These are phyloP conservation scores for Myripristis murdjan DNA, from an alignment of 2,797 vertebrate species.

Conservation along the genomic window DNA sequence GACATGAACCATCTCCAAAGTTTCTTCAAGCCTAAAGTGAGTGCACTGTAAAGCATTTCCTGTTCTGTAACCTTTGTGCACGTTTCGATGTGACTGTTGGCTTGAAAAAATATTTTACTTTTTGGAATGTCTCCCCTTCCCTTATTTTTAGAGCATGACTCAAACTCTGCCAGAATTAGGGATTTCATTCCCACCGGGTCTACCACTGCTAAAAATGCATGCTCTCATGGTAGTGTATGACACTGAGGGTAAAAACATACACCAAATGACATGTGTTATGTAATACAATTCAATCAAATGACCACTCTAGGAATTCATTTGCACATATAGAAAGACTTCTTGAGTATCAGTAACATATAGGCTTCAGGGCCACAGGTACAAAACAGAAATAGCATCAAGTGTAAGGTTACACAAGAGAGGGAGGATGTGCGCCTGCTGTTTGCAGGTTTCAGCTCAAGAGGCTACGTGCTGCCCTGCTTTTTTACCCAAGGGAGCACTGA, in stretches of 20 bases:
- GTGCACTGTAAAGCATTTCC: too few relatives aligned
- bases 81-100: too few relatives aligned
- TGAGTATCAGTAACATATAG: constrained; percentile 19
- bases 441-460: constrained; percentile 37
- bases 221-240: neutral
- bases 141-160: neutral
- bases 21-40: neutral
- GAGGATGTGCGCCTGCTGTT: constrained; percentile 32
- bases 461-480: constrained; percentile 44
- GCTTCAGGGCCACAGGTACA: constrained; percentile 26
- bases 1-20: too few relatives aligned
- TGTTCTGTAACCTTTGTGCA: too few relatives aligned
- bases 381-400: constrained; percentile 49
- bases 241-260: constrained; percentile 9
- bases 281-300: neutral
- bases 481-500: neutral
- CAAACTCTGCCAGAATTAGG: neutral
- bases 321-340: constrained; percentile 4
- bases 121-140: neutral
- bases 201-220: constrained; percentile 1
- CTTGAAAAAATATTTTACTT: too few relatives aligned
- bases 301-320: neutral
- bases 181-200: neutral
- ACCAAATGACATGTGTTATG: constrained; percentile 13
- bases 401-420: constrained; percentile 49